phyloP scores from a whole-genome alignment of 2,113 vertebrate species.

The Bufo gargarizans region DNA sequence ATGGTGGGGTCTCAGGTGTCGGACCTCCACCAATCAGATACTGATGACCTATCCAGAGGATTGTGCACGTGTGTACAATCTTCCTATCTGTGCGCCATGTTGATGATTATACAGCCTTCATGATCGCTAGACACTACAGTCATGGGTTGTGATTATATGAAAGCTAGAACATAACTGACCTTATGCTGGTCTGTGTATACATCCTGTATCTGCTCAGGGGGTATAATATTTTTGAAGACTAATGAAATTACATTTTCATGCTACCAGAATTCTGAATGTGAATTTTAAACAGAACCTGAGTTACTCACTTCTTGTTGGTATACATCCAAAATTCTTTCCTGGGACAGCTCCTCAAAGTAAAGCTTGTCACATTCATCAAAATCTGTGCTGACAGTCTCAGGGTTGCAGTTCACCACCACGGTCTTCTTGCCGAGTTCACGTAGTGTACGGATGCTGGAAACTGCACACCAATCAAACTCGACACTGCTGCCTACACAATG shows the following conservation, averaged over 20 bases:
- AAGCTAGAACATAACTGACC: background rate
- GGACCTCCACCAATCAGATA: no score
- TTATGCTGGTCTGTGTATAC: background rate
- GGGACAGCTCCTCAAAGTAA: slow-evolving; percentile 94
- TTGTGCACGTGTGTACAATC: no score
- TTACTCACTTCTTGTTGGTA: slow-evolving; percentile 87
- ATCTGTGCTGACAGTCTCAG: slow-evolving; percentile 96
- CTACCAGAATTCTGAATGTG: background rate
- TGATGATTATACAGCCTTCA: no score
- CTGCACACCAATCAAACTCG: slow-evolving; percentile 97
- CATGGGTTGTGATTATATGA: no score
- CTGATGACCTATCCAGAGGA: no score
- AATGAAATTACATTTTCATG: background rate
- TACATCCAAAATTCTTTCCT: slow-evolving; percentile 94
- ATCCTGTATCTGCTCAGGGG: no score
- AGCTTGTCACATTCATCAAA: slow-evolving; percentile 97
- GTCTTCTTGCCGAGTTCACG: slow-evolving; percentile 87
- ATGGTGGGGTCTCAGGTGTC: no score
- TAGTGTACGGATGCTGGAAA: slow-evolving; percentile 89
- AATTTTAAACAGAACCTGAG: background rate
- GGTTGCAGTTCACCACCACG: slow-evolving; percentile 94
- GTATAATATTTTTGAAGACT: background rate
- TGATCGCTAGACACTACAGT: no score
- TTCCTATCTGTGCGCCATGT: no score
- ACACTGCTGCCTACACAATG: slow-evolving; percentile 89